These are phyloP conservation scores for Perognathus longimembris DNA, from an alignment of 2,113 vertebrate species.

Conservation along the genomic window DNA sequence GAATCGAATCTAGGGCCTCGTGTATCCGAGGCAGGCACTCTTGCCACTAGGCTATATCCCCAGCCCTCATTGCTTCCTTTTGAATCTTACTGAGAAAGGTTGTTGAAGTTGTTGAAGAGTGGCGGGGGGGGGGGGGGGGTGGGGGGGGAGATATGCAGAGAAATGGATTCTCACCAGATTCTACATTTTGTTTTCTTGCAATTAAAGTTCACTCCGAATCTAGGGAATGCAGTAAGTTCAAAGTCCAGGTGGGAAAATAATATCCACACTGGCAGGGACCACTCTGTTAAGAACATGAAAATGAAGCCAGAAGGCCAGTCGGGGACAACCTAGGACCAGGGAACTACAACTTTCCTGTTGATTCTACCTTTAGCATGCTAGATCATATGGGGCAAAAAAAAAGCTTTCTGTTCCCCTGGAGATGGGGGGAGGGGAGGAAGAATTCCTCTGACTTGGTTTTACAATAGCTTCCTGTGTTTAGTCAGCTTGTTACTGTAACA, in stretches of 20 bases:
- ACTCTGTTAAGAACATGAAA: not conserved
- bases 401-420: not conserved
- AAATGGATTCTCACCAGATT: not conserved
- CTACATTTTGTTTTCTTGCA: constrained; percentile 3
- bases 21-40: too few relatives aligned
- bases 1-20: too few relatives aligned
- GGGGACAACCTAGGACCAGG: not conserved
- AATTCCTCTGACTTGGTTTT: not conserved
- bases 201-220: not conserved
- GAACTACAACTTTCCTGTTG: not conserved
- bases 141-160: not conserved
- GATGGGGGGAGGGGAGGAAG: too few relatives aligned
- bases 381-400: not conserved
- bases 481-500: not conserved
- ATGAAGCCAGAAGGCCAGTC: not conserved
- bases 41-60: too few relatives aligned
- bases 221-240: not conserved
- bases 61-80: not conserved
- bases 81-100: not conserved
- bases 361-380: not conserved
- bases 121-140: too few relatives aligned
- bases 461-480: not conserved
- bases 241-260: not conserved
- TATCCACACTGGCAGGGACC: fast-evolving
- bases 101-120: too few relatives aligned